Evolutionary conservation across 2,888 invertebrate species (phyloP), one percentile per base, ranked within the genome.

Genomic region (Chromoteleia sp.): DNA sequence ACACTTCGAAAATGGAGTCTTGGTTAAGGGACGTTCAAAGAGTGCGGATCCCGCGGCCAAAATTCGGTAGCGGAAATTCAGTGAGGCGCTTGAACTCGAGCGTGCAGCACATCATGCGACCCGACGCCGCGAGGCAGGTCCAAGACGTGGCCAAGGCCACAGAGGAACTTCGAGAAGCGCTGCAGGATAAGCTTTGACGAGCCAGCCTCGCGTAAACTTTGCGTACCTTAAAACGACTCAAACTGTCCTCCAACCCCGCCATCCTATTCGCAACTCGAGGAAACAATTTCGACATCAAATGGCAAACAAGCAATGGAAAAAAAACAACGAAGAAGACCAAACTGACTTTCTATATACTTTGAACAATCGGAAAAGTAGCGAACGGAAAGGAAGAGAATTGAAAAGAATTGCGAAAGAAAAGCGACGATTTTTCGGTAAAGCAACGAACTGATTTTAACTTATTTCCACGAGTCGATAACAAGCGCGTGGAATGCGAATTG

Each of bases 11-110:
- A 85, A 97, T 97, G 97, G 97, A 97, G 90, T 95, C 96, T 86
- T 97, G 97, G 96, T 92, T 97, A 88, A 95, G 94, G 84, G 96
- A 97, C 91, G 96, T 97, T 54, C 96, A 97, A 91, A 94, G 96
- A 85, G 95, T 97, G 82, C 94, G 96, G 86, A 97, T 97, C 87
- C 97, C 97, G 25, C 94, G 97, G 84, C 97, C 97, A 3, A 97
- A 97, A 93, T 96, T 97, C 89, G 95, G 94, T 58, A 93, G 93
- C 85, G 94, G 93, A 15, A 91, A 90, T 83, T 88, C 91, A n/a
- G 89, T 91, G 76, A 86, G 91, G 85, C 84, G 93, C 90, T 88
- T 93, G 89, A 88, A 93, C 90, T 88, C 92, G 89, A 86, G 90
- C 93, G 88, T 95, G 94, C 71, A 94, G 93, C 75, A 94, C 88